Evolutionary conservation across 1,140 invertebrate genomes (phyloP), one percentile per base, ranked within the genome.

Genomic region (Drosophila biarmipes): DNA sequence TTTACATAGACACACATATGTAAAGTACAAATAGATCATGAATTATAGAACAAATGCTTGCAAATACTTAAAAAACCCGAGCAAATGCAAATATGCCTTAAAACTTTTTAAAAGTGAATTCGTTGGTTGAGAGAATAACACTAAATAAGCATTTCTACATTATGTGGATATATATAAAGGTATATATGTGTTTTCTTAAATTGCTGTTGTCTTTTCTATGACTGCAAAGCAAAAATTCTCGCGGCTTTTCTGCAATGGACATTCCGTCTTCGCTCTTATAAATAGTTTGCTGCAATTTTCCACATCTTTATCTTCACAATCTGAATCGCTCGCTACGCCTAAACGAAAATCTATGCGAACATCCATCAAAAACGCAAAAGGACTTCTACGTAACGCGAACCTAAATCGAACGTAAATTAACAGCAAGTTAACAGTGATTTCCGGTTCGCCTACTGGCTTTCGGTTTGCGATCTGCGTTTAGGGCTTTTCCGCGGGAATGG

Each of bases 181-280:
- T 45, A 62, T 62, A 63, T 61, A 46, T 73, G 49, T 73, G 58
- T 78, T 78, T 38, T 54, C 56, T 75, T 72, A 78, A 42, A 75
- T 67, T 46, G 63, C 74, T 84, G 76, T 82, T 87, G 82, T 87
- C 82, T 87, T 89, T 86, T 89, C 58, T 72, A 79, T 89, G 84
- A 71, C 82, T 86, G 64, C 75, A 45, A 72, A 54, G 58, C n/a
- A 37, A 61, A 75, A 68, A 69, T 55, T 77, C 46, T 29, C 37
- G 61, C 63, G 55, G 64, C 55, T 62, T 73, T 62, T 78, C 35
- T 89, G 78, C 71, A 79, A 66, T 89, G 72, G 78, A 87, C 82
- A 79, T 89, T 87, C 82, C 89, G 82, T 87, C 82, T 87, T 87
- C 82, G 72, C 77, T 89, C 74, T 82, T 73, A 59, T 71, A 61